Base-by-base conservation (phyloP, 1,140 invertebrate species). In the Leptestheria dahalacensis region DNA sequence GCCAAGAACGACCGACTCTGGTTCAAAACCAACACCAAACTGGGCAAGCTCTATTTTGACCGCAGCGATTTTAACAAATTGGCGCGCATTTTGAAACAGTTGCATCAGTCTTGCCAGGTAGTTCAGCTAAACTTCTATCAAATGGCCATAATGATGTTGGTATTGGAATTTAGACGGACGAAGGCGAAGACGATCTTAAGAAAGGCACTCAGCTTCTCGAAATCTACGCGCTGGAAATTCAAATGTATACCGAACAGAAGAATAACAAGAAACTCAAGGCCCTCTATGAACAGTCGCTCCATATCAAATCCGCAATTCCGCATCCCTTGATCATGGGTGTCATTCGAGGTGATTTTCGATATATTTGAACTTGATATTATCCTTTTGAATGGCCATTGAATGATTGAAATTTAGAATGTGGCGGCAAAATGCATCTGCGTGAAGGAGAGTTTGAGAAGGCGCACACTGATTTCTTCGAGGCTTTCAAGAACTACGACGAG, bases 401-500 rank as follows among this genome's bases (percentile, higher is more conserved):
- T 46, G 1, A 15, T 9, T 20, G 33, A 9, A 12, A 15, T 64
- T 64, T 49, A 89, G 95, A 99, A 78, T 99, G 95, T 76, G 96
- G 96, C 24, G 97, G 97, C 0, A 99, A 99, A 76, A 99, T 99
- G 97, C 96, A 99, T 76, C 74, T 99, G 41, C 80, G 96, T 51
- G 95, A 99, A 78, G 92, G 91, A 18, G 93, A 97, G 75, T 99
- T 97, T 74, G 94, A 97, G 71, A 92, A 96, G 73, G 95, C 96
- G 4, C 94, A 99, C 71, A 98, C 93, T 2, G 96, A 99, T 70
- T 99, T 99, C 73, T 99, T 99, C 75, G 95, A 99, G 75, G 97
- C 97, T 2, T 99, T 99, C 72, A 99, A 99, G 77, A 99, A 99
- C 74, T 99, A 99, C 71, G 97, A 99, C 78, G 96, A 99, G 75